Conservation (phyloP, 1,140 invertebrate genomes). For the Zaprionus lachaisei region DNA sequence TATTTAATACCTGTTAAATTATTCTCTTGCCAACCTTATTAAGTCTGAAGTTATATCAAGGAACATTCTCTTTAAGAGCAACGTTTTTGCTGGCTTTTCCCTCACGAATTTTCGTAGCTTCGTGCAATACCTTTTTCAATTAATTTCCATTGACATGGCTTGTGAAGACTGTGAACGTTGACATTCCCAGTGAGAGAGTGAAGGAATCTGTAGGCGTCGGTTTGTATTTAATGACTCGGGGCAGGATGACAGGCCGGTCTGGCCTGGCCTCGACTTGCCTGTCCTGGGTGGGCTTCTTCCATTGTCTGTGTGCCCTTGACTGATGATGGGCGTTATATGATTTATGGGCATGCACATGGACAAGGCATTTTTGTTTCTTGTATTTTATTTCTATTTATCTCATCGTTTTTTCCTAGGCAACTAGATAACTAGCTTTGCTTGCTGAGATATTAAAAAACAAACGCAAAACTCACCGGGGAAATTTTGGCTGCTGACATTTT, state of each 20-base stretch:
- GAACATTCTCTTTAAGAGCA: neutral
- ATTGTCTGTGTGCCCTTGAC: slow-evolving; percentile 55
- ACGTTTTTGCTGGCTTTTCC: slow-evolving; percentile 2
- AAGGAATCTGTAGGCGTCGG: slow-evolving; percentile 29
- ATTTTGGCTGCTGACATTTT: slow-evolving; percentile 17
- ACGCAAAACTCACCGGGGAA: slow-evolving; percentile 21
- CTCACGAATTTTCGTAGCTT: neutral
- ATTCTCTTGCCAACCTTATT: no score
- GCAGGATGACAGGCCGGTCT: slow-evolving; percentile 43
- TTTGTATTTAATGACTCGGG: slow-evolving; percentile 45
- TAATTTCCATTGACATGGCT: slow-evolving; percentile 55
- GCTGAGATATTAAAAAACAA: slow-evolving; percentile 12
- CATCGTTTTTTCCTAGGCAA: slow-evolving; percentile 7
- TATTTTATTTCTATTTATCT: slow-evolving; percentile 24
- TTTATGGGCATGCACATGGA: slow-evolving; percentile 54
- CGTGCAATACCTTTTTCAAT: slow-evolving; percentile 39
- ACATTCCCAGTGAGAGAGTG: slow-evolving; percentile 27
- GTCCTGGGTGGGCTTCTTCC: slow-evolving; percentile 10
- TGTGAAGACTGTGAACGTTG: slow-evolving; percentile 39
- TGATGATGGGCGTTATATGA: slow-evolving; percentile 69
- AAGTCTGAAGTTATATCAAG: neutral
- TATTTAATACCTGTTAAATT: neutral
- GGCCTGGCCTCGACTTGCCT: neutral
- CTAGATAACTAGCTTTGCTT: neutral
- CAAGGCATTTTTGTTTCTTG: slow-evolving; percentile 25